phyloP scores from a whole-genome alignment of 2,888 invertebrate species.

The Eupithecia insigniata region DNA sequence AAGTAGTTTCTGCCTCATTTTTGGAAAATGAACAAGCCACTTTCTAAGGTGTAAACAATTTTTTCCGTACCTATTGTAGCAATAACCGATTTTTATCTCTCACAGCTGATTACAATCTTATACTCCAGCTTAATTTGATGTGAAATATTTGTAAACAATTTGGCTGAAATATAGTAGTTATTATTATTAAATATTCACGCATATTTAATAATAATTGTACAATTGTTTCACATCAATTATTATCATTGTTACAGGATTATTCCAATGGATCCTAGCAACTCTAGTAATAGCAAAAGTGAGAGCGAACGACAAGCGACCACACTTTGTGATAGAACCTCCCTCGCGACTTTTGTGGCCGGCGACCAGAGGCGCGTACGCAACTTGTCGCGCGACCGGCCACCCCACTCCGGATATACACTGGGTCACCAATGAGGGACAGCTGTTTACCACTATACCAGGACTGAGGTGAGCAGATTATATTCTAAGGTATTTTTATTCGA shows the following conservation, averaged over 20 bases:
- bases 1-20: too few species aligned
- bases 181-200: too few species aligned
- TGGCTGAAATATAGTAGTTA: too few species aligned
- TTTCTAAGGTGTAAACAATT: too few species aligned
- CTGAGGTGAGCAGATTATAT: conserved; percentile 60
- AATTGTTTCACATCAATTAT: too few species aligned
- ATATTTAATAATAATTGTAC: too few species aligned
- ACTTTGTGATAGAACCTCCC: conserved; percentile 73
- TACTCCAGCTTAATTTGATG: too few species aligned
- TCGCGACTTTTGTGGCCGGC: conserved; percentile 77
- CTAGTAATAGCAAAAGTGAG: conserved; percentile 57
- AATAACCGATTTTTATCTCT: too few species aligned
- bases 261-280: conserved; percentile 57
- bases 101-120: too few species aligned
- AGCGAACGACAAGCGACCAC: conserved; percentile 74
- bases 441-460: conserved; percentile 78
- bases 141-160: too few species aligned
- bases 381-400: conserved; percentile 73
- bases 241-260: conserved; percentile 27
- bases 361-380: conserved; percentile 73
- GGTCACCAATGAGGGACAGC: conserved; percentile 77
- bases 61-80: too few species aligned
- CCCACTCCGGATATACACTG: conserved; percentile 75
- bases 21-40: too few species aligned
- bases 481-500: not conserved